phyloP scores from a whole-genome alignment of 2,888 invertebrate genomes.

The Torymus aiolomorphi region DNA sequence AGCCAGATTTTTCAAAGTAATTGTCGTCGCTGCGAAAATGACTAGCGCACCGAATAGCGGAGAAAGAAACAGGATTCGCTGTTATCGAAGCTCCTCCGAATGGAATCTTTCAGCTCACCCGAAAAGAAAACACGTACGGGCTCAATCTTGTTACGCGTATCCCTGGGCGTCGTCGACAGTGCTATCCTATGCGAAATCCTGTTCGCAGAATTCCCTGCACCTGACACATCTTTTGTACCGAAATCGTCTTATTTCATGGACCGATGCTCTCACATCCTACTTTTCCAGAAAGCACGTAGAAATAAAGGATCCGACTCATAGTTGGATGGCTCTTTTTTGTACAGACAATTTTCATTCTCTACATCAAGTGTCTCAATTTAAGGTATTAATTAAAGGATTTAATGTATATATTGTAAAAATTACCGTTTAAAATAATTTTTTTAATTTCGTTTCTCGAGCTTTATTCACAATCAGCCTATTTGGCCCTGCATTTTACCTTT shows the following conservation, averaged over 20 bases:
- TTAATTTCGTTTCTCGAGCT: too few relatives aligned
- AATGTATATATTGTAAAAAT: too few relatives aligned
- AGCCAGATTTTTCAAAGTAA: too few relatives aligned
- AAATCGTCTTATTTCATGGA: constrained; percentile 64
- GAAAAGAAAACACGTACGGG: constrained; percentile 50
- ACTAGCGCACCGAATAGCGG: too few relatives aligned
- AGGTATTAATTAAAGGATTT: too few relatives aligned
- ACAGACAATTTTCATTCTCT: not conserved
- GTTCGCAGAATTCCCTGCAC: constrained; percentile 59
- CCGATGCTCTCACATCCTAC: constrained; percentile 61
- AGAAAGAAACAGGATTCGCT: constrained; percentile 13
- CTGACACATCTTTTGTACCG: constrained; percentile 62
- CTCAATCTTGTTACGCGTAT: constrained; percentile 48
- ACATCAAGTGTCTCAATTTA: too few relatives aligned
- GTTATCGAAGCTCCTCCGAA: constrained; percentile 39
- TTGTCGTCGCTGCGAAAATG: too few relatives aligned
- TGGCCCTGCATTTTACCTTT: too few relatives aligned
- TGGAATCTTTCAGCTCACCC: constrained; percentile 30
- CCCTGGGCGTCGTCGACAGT: constrained; percentile 27
- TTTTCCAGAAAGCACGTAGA: constrained; percentile 59
- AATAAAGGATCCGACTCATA: constrained; percentile 56
- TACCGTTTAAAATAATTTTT: too few relatives aligned
- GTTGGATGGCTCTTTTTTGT: constrained; percentile 16
- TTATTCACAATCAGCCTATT: too few relatives aligned
- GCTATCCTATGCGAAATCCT: constrained; percentile 53